Evolutionary conservation across 2,888 invertebrate genomes (phyloP).

Genomic region (Acleris literana): DNA sequence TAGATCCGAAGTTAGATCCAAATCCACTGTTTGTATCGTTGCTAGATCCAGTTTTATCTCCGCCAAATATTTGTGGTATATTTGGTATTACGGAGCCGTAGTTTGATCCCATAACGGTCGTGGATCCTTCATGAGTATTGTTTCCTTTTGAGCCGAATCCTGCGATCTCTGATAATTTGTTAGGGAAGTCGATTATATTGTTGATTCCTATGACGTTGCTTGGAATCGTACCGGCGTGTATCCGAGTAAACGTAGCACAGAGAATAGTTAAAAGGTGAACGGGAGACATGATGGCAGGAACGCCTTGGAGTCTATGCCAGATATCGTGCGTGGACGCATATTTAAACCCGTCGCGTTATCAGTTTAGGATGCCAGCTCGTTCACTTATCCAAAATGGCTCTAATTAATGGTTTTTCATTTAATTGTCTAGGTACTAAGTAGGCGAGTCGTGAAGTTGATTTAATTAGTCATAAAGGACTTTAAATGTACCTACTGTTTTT

Average conservation of each 20-base stretch:
- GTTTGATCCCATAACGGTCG: slow-evolving; percentile 13
- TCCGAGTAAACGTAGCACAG: not conserved
- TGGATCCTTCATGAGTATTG: slow-evolving; percentile 9
- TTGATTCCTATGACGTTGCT: slow-evolving; percentile 10
- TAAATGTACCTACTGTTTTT: not conserved
- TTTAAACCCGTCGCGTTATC: slow-evolving; percentile 29
- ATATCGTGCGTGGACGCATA: slow-evolving; percentile 13
- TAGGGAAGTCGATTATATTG: slow-evolving; percentile 13
- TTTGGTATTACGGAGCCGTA: slow-evolving; percentile 8
- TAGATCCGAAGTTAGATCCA: slow-evolving; percentile 16
- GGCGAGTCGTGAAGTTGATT: no score
- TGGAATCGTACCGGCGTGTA: not conserved
- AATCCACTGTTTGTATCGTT: not conserved
- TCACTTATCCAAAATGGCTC: not conserved
- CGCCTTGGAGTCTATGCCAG: slow-evolving; percentile 18
- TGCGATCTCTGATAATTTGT: slow-evolving; percentile 13
- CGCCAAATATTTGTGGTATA: slow-evolving; percentile 11
- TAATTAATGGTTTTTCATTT: slow-evolving; percentile 9
- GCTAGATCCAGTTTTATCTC: slow-evolving; percentile 15
- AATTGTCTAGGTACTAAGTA: slow-evolving; percentile 1
- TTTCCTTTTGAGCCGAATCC: slow-evolving; percentile 19
- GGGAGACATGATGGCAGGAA: slow-evolving; percentile 12
- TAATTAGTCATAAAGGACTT: no score
- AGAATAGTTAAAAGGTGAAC: not conserved
- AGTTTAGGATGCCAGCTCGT: not conserved